Evolutionary conservation across 2,888 invertebrate genomes (phyloP).

Genomic region (Elysia crispata): DNA sequence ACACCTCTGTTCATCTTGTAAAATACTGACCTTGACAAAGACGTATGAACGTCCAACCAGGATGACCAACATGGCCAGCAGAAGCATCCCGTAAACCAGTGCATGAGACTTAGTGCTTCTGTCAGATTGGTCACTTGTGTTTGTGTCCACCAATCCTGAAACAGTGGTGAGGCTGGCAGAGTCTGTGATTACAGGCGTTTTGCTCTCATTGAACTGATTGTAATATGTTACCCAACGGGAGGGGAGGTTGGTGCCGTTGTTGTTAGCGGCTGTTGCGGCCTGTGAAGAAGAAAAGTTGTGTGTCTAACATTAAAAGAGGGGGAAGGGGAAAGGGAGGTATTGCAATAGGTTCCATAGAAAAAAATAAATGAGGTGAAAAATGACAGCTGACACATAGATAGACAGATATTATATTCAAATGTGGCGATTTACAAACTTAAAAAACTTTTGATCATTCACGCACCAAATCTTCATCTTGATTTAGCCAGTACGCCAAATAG

Average conservation of each 20-base stretch:
- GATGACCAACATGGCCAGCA: slow-evolving; percentile 80
- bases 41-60: slow-evolving; percentile 80
- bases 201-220: background rate
- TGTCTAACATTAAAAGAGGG: no score
- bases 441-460: slow-evolving; percentile 46
- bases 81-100: slow-evolving; percentile 80
- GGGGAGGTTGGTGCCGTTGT: background rate
- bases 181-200: background rate
- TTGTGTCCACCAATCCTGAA: no score
- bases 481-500: slow-evolving; percentile 82
- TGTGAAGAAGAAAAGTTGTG: no score
- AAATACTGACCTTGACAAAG: slow-evolving; percentile 80
- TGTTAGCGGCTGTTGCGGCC: background rate
- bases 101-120: slow-evolving; percentile 80
- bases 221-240: background rate
- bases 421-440: no score
- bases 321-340: no score
- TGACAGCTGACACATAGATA: no score
- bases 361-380: no score
- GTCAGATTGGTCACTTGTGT: slow-evolving; percentile 78
- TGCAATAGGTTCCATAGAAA: no score
- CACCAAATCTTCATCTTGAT: slow-evolving; percentile 75
- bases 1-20: no score
- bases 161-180: no score
- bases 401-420: no score